A percentile compares a stretch with the other conserved stretches of the same genome.
These are phyloP conservation scores for Apamea sordens DNA, from an alignment of 2,888 invertebrate species.

Conservation along the genomic window DNA sequence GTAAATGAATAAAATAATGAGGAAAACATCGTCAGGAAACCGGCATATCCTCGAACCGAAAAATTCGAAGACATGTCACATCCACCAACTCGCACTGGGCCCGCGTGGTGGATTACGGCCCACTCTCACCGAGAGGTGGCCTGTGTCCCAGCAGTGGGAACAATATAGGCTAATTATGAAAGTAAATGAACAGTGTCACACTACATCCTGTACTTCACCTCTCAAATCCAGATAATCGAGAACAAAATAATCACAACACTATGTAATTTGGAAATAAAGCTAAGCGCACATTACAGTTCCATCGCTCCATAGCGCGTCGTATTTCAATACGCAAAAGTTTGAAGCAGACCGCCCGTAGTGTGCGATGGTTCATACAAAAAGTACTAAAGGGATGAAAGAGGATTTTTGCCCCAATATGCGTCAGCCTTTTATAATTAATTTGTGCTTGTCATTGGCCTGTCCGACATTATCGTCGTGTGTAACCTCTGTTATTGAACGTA, in stretches of 20 bases:
- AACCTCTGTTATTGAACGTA: conserved; percentile 27
- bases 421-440: conserved; percentile 30
- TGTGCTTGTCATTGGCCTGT: conserved; percentile 20
- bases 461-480: conserved; percentile 14
- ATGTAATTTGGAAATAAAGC: conserved; percentile 22
- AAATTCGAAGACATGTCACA: too few species aligned
- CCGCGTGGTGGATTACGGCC: too few species aligned
- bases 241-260: conserved; percentile 20
- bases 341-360: too few species aligned
- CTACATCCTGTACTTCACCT: too few species aligned
- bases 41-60: too few species aligned
- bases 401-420: neutral
- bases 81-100: too few species aligned
- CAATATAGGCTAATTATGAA: too few species aligned
- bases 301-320: neutral
- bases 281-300: neutral
- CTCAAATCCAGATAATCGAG: too few species aligned
- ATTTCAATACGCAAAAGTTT: neutral
- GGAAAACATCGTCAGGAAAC: too few species aligned
- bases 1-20: neutral
- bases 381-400: neutral
- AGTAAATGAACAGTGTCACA: too few species aligned
- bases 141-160: too few species aligned
- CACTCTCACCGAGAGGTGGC: too few species aligned
- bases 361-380: neutral